A percentile compares a stretch with the other conserved stretches of the same genome.
phyloP scores from a whole-genome alignment of 2,797 vertebrate species.

The Petrocephalus sullivani region DNA sequence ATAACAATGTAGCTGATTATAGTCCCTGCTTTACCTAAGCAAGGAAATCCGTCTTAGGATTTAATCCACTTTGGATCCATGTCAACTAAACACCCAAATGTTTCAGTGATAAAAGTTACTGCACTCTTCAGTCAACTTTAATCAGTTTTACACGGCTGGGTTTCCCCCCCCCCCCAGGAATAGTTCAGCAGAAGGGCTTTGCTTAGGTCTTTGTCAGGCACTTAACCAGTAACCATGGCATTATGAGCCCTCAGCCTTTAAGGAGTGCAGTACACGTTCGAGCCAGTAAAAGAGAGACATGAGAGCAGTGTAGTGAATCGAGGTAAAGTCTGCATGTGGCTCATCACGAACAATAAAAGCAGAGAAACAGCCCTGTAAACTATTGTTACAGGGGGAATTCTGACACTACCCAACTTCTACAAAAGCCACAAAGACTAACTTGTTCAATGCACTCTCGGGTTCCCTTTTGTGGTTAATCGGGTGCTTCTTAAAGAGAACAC shows the following conservation, averaged over 20 bases:
- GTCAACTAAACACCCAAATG: background rate
- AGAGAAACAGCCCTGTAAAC: background rate
- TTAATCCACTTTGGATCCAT: background rate
- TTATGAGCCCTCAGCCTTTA: background rate
- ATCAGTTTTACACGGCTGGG: background rate
- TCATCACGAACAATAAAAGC: background rate
- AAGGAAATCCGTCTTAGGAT: background rate
- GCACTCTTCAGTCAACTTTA: background rate
- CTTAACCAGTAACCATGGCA: background rate
- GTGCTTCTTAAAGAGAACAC: background rate
- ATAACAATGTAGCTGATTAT: background rate
- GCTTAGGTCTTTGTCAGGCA: background rate
- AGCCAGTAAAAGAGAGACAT: background rate
- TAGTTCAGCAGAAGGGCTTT: background rate
- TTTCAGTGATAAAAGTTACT: background rate
- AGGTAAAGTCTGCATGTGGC: background rate
- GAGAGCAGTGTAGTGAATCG: background rate
- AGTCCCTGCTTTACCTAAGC: background rate
- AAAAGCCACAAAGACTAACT: slow-evolving; percentile 3
- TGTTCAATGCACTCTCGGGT: background rate
- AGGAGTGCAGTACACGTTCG: background rate
- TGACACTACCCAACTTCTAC: background rate
- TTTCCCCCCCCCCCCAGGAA: background rate
- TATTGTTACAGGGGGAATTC: background rate
- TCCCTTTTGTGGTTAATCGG: background rate